These are phyloP conservation scores for Calliphora vicina DNA, from an alignment of 1,140 invertebrate genomes.

Conservation along the genomic window DNA sequence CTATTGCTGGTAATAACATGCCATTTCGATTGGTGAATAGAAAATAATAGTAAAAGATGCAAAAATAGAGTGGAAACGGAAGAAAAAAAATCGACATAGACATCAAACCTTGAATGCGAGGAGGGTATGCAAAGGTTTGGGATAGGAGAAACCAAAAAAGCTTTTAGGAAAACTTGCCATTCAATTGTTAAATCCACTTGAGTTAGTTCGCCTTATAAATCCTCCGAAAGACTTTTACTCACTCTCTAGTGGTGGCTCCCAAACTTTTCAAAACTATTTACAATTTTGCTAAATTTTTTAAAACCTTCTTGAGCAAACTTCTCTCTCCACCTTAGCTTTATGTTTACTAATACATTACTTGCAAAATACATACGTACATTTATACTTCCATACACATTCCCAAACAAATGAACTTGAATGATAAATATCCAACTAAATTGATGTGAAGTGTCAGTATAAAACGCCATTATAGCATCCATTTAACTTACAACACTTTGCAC, in stretches of 20 bases:
- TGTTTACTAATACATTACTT: background rate
- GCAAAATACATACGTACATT: background rate
- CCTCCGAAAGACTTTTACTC: background rate
- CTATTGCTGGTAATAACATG: background rate
- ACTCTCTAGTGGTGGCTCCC: background rate
- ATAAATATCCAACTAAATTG: slow-evolving; percentile 3
- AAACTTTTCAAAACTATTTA: background rate
- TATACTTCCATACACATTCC: background rate
- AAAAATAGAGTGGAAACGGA: background rate
- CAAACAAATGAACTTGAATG: background rate
- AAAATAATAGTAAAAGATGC: background rate
- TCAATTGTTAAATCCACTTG: no score
- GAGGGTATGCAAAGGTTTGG: background rate
- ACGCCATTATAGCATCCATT: slow-evolving; percentile 36
- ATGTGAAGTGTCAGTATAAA: slow-evolving; percentile 35
- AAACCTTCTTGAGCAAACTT: no score
- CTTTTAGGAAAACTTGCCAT: no score
- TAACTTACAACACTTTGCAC: slow-evolving; percentile 40
- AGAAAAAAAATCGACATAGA: background rate
- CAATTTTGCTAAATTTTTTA: background rate
- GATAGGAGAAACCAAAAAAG: no score
- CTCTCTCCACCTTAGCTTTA: background rate
- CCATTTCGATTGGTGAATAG: slow-evolving; percentile 9
- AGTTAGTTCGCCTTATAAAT: no score
- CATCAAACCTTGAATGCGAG: background rate